A percentile compares a stretch with the other conserved stretches of the same genome.
phyloP scores from a whole-genome alignment of 2,797 vertebrate genomes.

The Melanotaenia boesemani region DNA sequence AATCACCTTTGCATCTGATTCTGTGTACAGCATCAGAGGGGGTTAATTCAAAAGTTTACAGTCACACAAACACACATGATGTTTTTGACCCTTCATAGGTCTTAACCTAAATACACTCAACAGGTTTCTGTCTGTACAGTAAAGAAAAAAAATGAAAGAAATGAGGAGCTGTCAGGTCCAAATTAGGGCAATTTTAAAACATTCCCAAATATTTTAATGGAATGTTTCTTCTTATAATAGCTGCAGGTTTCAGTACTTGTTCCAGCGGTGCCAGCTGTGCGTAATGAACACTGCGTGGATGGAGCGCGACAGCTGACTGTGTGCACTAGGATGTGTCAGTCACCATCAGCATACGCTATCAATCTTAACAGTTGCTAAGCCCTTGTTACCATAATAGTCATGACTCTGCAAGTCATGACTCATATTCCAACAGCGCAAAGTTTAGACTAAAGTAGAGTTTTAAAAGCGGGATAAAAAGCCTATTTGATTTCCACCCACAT shows the following conservation, averaged over 20 bases:
- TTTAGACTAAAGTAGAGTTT: conserved; percentile 4
- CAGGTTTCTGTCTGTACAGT: neutral
- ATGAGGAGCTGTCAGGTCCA: neutral
- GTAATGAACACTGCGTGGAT: conserved; percentile 51
- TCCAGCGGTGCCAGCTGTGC: conserved; percentile 51
- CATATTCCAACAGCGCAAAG: neutral
- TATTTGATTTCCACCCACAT: neutral
- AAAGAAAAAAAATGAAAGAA: neutral
- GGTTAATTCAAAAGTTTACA: neutral
- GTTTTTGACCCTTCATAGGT: neutral
- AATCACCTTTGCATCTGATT: conserved; percentile 34
- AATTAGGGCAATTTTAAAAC: neutral
- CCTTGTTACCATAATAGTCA: conserved; percentile 35
- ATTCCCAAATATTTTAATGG: too few species aligned
- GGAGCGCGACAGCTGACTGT: conserved; percentile 52
- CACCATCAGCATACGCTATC: conserved; percentile 13
- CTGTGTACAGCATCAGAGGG: conserved; percentile 3
- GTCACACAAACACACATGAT: conserved; percentile 6
- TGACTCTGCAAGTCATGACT: conserved; percentile 44
- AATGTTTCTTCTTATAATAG: neutral
- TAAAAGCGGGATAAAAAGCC: neutral
- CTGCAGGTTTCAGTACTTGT: neutral
- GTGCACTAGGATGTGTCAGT: conserved; percentile 31
- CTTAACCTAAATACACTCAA: neutral
- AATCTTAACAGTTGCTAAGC: conserved; percentile 21